phyloP scores from a whole-genome alignment of 30 jellyfish, hydroid and myxozoan species.

The Catostylus mosaicus region DNA sequence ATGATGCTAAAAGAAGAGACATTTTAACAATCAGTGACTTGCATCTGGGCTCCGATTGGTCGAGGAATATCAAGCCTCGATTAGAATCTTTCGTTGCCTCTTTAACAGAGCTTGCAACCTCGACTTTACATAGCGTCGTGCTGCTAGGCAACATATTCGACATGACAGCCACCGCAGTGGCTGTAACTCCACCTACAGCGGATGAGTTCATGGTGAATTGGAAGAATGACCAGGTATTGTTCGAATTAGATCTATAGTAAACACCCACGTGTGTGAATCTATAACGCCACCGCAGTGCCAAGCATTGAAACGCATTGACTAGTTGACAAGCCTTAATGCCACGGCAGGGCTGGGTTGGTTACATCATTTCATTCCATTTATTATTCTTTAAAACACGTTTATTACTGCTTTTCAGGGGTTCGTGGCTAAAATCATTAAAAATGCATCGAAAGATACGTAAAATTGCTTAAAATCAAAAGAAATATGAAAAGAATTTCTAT shows the following conservation, averaged over 20 bases:
- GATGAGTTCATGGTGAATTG: slow-evolving; percentile 40
- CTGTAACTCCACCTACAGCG: slow-evolving; percentile 49
- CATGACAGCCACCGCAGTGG: slow-evolving; percentile 37
- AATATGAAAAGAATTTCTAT: no score
- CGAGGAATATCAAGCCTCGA: slow-evolving; percentile 37
- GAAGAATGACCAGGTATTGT: slow-evolving; percentile 46
- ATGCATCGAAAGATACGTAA: no score
- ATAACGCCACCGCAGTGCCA: no score
- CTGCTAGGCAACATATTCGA: slow-evolving; percentile 56
- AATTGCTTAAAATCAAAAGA: no score
- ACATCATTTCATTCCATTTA: no score
- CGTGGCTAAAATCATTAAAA: no score
- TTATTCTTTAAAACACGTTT: no score
- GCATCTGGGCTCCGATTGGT: slow-evolving; percentile 61
- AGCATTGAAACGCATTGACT: no score
- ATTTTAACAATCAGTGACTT: slow-evolving; percentile 42
- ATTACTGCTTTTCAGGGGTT: no score
- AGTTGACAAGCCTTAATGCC: no score
- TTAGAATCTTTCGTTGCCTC: slow-evolving; percentile 16
- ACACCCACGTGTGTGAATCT: no score
- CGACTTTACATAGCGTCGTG: slow-evolving; percentile 38
- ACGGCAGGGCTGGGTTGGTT: no score
- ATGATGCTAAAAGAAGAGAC: slow-evolving; percentile 44
- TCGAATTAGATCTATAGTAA: background rate
- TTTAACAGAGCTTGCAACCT: slow-evolving; percentile 35